Evolutionary conservation across 1,140 invertebrate species (phyloP), one percentile per base, ranked within the genome.

Genomic region (Drosophila lacertosa): DNA sequence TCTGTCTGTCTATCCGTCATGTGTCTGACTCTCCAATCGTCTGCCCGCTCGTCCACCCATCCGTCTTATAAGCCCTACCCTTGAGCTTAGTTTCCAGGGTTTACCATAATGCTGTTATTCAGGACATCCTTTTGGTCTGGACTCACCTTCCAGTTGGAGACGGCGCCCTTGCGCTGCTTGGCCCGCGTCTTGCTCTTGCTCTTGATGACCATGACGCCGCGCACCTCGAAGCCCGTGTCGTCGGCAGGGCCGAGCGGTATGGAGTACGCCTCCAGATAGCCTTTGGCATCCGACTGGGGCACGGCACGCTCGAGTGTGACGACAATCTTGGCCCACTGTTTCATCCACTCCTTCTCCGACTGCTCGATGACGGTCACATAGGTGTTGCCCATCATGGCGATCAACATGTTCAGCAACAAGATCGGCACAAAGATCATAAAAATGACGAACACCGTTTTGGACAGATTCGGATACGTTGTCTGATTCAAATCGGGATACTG

Each of bases 331-430:
- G 98, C 98, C 97, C 98, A 99, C 96, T 99, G 98, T 92, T 99
- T 99, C 90, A 99, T 95, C 96, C 97, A 99, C 91, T 99, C 98
- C 91, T 99, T 99, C 91, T 99, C 98, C 44, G 98, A 99, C 90
- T 98, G 97, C 90, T 98, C 96, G 64, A 99, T 99, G 47, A 99
- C 97, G 76, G 99, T 96, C 3, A 98, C 98, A 89, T 99, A 99
- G 0, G 98, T 99, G 91, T 99, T 99, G 10, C 97, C 98, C 98
- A 99, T 99, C 98, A 99, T 99, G 63, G 98, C 98, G 74, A 99
- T 99, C 83, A 99, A 94, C 97, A 99, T 97, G 94, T 99, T 99
- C 3, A 99, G 93, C 73, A 99, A 92, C 13, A 99, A 92, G 81
- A 99, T 98, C 0, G 98, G 98, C 57, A 99, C 97, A 45, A 99